Percentiles rank a stretch among this genome's conserved stretches.
These are phyloP conservation scores for Callitettix versicolor DNA, from an alignment of 1,140 invertebrate species.

Conservation along the genomic window DNA sequence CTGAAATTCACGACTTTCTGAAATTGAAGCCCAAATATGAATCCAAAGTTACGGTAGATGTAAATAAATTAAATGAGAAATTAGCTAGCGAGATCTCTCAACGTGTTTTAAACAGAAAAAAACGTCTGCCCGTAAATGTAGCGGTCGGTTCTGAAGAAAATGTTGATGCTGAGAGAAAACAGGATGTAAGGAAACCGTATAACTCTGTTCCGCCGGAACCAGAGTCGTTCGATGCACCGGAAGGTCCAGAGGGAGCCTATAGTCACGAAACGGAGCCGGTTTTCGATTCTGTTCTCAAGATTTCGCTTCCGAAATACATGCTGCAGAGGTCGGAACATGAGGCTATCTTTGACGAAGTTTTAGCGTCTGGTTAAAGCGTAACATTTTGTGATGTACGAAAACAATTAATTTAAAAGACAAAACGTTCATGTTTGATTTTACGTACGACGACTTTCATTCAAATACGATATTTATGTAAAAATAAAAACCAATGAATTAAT, in stretches of 20 bases:
- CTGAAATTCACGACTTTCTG: background rate
- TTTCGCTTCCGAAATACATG: slow-evolving; percentile 55
- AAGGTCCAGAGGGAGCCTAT: slow-evolving; percentile 33
- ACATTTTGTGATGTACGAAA: no score
- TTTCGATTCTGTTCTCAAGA: slow-evolving; percentile 48
- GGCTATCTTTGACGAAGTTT: slow-evolving; percentile 46
- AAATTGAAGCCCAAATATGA: slow-evolving; percentile 2
- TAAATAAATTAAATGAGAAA: background rate
- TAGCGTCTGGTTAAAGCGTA: slow-evolving; percentile 26
- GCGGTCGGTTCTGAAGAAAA: slow-evolving; percentile 8
- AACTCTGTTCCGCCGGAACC: slow-evolving; percentile 21
- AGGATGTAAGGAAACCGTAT: slow-evolving; percentile 17
- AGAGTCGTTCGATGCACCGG: slow-evolving; percentile 21
- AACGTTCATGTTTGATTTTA: no score
- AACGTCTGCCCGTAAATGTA: background rate
- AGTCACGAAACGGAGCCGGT: slow-evolving; percentile 48
- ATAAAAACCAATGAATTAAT: no score
- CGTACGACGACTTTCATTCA: no score
- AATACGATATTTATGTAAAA: no score
- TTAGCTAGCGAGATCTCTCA: background rate
- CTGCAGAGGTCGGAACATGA: slow-evolving; percentile 52
- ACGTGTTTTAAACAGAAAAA: background rate
- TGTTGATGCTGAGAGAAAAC: slow-evolving; percentile 17
- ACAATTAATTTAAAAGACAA: no score
- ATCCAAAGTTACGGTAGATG: background rate